Evolutionary conservation across 1,140 invertebrate genomes (phyloP).

Genomic region (Drosophila virilis): DNA sequence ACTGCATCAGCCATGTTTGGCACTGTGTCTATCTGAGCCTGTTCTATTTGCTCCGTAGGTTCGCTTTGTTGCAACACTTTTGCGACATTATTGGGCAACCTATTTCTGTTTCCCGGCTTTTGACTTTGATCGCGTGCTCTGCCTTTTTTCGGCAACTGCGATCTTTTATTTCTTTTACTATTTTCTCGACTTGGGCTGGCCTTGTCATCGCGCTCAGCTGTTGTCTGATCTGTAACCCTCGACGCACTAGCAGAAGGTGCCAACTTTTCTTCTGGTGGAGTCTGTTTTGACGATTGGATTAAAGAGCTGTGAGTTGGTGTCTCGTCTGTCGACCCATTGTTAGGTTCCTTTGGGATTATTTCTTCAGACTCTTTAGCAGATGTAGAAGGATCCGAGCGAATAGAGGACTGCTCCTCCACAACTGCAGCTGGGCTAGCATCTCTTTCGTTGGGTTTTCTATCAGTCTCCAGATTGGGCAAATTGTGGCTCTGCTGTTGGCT

Average conservation of each 20-base stretch:
- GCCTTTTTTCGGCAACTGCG: conserved; percentile 42
- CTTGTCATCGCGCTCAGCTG: conserved; percentile 36
- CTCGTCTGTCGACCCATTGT: background rate
- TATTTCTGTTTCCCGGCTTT: conserved; percentile 42
- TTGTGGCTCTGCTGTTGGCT: background rate
- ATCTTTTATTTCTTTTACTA: conserved; percentile 41
- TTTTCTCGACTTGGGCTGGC: conserved; percentile 57
- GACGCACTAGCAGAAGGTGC: too few relatives aligned
- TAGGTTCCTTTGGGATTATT: background rate
- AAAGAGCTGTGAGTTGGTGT: too few relatives aligned
- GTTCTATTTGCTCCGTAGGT: background rate
- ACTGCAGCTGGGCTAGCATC: background rate
- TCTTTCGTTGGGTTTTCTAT: too few relatives aligned
- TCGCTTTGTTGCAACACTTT: background rate
- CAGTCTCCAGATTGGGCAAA: too few relatives aligned
- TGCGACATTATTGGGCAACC: background rate
- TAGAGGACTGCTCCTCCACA: background rate
- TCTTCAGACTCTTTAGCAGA: background rate
- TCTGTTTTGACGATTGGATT: background rate
- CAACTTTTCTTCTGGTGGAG: background rate
- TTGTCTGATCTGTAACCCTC: background rate
- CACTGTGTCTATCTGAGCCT: too few relatives aligned
- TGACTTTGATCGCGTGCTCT: conserved; percentile 58
- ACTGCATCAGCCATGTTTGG: background rate
- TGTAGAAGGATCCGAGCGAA: background rate